Percentiles rank a stretch among this genome's conserved stretches.
Conservation (phyloP, 2,113 vertebrate species). For the Acrocephalus arundinaceus region DNA sequence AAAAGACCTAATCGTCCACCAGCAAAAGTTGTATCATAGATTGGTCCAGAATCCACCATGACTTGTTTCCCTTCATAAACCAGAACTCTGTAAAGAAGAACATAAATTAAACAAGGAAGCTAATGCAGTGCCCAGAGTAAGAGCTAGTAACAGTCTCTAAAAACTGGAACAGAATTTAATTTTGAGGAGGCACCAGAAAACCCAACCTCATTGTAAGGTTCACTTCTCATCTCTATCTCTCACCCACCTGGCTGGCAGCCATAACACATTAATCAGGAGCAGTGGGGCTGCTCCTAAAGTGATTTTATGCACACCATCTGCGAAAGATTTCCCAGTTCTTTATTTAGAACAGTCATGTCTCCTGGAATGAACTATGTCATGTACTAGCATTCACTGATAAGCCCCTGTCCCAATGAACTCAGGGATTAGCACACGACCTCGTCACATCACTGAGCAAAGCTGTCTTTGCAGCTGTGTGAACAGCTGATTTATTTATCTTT, state of each 20-base stretch:
- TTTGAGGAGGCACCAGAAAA: neutral
- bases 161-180: neutral
- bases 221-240: neutral
- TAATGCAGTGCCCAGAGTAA: neutral
- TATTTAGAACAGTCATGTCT: slow-evolving; percentile 36
- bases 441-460: neutral
- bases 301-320: slow-evolving; percentile 41
- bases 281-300: neutral
- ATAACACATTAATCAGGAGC: slow-evolving; percentile 32
- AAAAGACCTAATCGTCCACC: slow-evolving; percentile 95
- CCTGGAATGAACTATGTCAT: slow-evolving; percentile 39
- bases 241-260: neutral
- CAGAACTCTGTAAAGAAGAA: slow-evolving; percentile 80
- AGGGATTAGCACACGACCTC: neutral
- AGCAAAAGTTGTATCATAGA: slow-evolving; percentile 93
- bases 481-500: neutral
- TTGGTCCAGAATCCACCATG: slow-evolving; percentile 94
- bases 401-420: neutral
- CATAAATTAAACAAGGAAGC: neutral
- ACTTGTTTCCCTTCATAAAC: slow-evolving; percentile 98
- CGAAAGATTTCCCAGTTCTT: slow-evolving; percentile 42
- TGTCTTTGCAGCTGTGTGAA: neutral
- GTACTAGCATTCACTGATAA: slow-evolving; percentile 19
- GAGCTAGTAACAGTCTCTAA: neutral
- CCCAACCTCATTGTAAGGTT: neutral